phyloP scores from a whole-genome alignment of 1,140 invertebrate species.

The Bathynomus jamesi region DNA sequence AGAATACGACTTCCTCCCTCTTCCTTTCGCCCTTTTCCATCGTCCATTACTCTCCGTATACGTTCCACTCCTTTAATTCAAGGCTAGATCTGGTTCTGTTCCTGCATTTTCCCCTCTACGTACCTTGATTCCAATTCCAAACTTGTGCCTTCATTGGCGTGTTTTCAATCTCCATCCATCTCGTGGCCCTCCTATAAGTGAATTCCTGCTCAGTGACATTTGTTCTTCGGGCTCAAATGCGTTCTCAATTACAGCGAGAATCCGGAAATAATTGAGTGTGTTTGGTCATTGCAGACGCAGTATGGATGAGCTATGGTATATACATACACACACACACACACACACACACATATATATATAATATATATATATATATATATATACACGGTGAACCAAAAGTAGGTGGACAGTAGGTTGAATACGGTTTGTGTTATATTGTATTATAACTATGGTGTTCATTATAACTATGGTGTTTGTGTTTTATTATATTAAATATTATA shows the following conservation, averaged over 20 bases:
- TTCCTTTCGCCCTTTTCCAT: not conserved
- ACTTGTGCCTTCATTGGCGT: not conserved
- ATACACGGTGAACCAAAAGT: too few relatives aligned
- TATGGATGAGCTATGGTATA: too few relatives aligned
- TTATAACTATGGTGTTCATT: too few relatives aligned
- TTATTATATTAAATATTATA: too few relatives aligned
- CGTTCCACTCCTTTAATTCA: not conserved
- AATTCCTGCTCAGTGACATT: not conserved
- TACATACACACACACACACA: not conserved
- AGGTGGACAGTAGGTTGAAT: too few relatives aligned
- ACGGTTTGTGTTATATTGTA: too few relatives aligned
- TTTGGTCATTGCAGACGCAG: too few relatives aligned
- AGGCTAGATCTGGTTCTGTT: too few relatives aligned
- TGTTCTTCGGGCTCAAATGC: not conserved
- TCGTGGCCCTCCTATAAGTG: not conserved
- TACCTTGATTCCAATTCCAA: not conserved
- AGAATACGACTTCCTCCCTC: too few relatives aligned
- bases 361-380: constrained; percentile 3
- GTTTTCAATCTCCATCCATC: not conserved
- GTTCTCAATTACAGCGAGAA: not conserved
- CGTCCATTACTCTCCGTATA: not conserved
- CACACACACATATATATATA: not conserved
- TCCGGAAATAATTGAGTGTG: not conserved
- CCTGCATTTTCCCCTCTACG: not conserved
- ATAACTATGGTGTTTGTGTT: too few relatives aligned